Evolutionary conservation across 2,888 invertebrate species (phyloP).

Genomic region (Agrochola macilenta): DNA sequence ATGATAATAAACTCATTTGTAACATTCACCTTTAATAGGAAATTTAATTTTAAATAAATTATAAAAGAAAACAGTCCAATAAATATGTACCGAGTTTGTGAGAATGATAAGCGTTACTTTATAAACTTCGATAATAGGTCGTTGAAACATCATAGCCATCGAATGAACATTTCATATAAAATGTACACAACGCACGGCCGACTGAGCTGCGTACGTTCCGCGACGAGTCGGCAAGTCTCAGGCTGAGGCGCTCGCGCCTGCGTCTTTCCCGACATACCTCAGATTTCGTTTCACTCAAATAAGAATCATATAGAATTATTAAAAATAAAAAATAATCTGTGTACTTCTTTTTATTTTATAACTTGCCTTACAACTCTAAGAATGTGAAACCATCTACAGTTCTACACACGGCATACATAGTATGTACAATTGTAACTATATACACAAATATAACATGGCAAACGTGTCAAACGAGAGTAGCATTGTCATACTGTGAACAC

Average conservation of each 20-base stretch:
- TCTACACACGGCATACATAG: slow-evolving; percentile 88
- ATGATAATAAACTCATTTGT: slow-evolving; percentile 81
- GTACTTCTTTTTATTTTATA: slow-evolving; percentile 79
- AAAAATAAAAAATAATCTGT: slow-evolving; percentile 72
- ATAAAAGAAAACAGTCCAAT: slow-evolving; percentile 68
- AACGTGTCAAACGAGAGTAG: slow-evolving; percentile 75
- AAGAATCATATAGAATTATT: slow-evolving; percentile 57
- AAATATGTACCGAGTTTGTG: slow-evolving; percentile 61
- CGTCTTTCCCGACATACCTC: slow-evolving; percentile 36
- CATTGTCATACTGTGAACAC: slow-evolving; percentile 73
- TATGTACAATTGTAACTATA: slow-evolving; percentile 88
- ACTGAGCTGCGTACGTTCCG: slow-evolving; percentile 21
- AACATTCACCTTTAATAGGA: slow-evolving; percentile 82
- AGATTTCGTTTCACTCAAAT: slow-evolving; percentile 57
- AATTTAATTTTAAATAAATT: slow-evolving; percentile 74
- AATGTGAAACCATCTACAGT: slow-evolving; percentile 86
- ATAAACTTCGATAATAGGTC: slow-evolving; percentile 60
- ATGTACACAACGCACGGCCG: slow-evolving; percentile 71
- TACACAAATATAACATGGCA: slow-evolving; percentile 85
- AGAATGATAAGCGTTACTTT: slow-evolving; percentile 58
- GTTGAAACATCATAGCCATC: slow-evolving; percentile 73
- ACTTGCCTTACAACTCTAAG: slow-evolving; percentile 83
- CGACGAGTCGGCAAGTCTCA: background rate
- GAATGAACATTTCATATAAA: slow-evolving; percentile 60
- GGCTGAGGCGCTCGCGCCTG: background rate